phyloP scores from a whole-genome alignment of 2,113 vertebrate species.

The Alces alces region DNA sequence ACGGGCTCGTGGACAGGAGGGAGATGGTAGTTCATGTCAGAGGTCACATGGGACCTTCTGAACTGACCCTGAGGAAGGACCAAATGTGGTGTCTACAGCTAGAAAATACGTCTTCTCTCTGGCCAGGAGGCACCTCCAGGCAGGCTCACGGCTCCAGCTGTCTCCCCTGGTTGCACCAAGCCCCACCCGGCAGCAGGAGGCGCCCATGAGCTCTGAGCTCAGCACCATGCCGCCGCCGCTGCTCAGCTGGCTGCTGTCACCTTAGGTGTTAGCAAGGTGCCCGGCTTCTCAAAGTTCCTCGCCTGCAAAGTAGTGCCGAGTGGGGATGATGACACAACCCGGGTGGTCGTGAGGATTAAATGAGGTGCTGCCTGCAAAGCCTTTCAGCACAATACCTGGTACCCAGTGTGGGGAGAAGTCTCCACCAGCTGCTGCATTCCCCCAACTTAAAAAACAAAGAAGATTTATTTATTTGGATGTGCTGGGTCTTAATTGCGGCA shows the following conservation, averaged over 20 bases:
- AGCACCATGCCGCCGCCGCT: rapidly evolving
- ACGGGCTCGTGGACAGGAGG: neutral
- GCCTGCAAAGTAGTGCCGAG: neutral
- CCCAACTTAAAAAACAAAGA: neutral
- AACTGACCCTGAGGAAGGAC: no score
- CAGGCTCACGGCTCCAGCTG: neutral
- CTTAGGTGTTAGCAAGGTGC: neutral
- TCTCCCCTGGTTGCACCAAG: neutral
- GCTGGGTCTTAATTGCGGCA: neutral
- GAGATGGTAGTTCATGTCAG: neutral
- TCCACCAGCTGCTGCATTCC: neutral
- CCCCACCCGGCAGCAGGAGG: neutral
- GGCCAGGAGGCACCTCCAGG: neutral
- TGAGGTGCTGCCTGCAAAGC: neutral
- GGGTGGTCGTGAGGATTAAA: neutral
- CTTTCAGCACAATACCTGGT: neutral
- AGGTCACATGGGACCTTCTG: neutral
- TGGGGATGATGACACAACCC: neutral
- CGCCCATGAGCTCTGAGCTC: neutral
- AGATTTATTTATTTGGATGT: neutral
- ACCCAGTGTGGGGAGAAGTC: neutral
- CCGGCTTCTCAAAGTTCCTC: neutral
- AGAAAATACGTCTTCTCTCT: neutral
- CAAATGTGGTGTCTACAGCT: neutral
- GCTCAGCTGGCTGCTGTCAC: neutral